A percentile compares a stretch with the other conserved stretches of the same genome.
Evolutionary conservation across 2,888 invertebrate genomes (phyloP).

Genomic region (Rambutsinella grinnellia): DNA sequence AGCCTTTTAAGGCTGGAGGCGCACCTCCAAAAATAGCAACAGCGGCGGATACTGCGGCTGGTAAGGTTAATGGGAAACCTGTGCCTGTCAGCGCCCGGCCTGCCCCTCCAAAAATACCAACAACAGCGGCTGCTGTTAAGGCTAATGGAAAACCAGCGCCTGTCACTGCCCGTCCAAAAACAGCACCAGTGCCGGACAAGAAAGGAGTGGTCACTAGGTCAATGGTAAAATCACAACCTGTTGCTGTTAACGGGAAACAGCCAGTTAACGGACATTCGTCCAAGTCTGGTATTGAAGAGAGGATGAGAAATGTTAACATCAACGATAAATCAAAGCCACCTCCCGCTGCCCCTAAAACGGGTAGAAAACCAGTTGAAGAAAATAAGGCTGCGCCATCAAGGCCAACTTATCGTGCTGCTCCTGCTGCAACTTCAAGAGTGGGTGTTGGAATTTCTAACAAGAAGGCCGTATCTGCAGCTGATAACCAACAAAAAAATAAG

Average conservation of each 20-base stretch:
- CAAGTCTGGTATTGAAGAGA: not conserved
- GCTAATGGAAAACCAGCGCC: not conserved
- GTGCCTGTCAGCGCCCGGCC: not conserved
- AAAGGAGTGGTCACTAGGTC: slow-evolving; percentile 54
- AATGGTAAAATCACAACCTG: slow-evolving; percentile 50
- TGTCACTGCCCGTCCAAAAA: not conserved
- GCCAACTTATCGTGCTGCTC: not conserved
- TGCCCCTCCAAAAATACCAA: not conserved
- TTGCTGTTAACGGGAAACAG: not conserved
- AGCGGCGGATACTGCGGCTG: not conserved
- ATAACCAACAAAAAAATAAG: not conserved
- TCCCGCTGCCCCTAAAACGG: slow-evolving; percentile 29
- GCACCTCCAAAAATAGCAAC: too few species aligned
- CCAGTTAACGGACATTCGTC: not conserved
- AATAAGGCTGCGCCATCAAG: slow-evolving; percentile 7
- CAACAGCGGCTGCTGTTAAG: not conserved
- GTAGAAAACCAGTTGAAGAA: slow-evolving; percentile 14
- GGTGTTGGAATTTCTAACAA: too few species aligned
- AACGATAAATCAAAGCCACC: too few species aligned
- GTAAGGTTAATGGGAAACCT: not conserved
- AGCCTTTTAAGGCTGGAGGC: slow-evolving; percentile 47
- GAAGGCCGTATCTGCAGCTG: too few species aligned
- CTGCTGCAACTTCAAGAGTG: not conserved
- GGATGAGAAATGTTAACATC: not conserved
- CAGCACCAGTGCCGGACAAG: not conserved